Base-by-base conservation (phyloP, 2,888 invertebrate species). In the Eupithecia exiguata region DNA sequence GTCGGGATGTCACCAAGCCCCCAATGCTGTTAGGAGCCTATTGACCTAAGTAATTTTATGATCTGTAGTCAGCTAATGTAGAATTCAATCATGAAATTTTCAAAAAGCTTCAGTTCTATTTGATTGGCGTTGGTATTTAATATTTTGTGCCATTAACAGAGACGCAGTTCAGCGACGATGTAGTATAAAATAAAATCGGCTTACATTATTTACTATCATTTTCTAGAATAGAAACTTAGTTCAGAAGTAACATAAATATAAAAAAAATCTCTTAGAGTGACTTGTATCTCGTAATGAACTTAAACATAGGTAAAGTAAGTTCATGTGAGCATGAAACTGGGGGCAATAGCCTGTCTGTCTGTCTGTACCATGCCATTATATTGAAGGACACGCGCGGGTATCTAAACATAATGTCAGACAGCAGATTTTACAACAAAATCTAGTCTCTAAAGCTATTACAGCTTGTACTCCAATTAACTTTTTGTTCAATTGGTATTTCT, bases 1-100 rank as follows among this genome's bases (percentile, higher is more conserved):
- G 74, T 25, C 68, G 83, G 82, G 84, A 83, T 78, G 80, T 78
- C 80, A 78, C 78, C 78, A 73, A 79, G 82, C 79, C 76, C 66
- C 68, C 69, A 75, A 81, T 82, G 80, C 82, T 83, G 83, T 84
- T 83, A 81, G 78, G 76, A 14, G 58, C 58, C 21, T 58, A 76
- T 77, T 79, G 77, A 77, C 77, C 81, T 70, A 71, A 77, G 72
- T 70, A 77, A 49, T 73, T 76, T 79, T 72, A 73, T 66, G 58
- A 61, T 18, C 61, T 61, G 30, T 69, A 21, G 73, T 69, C 75
- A 69, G 73, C 68, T 66, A 69, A 76, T 53, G 62, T n/a, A 58
- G 40, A 72, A 63, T 49, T 40, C 21, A 21, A 25, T 58, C 25
- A 58, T 25, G 58, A 25, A 58, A 58, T 25, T 25, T 58, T 12